Evolutionary conservation across 2,888 invertebrate species (phyloP).

Genomic region (Neria commutata): DNA sequence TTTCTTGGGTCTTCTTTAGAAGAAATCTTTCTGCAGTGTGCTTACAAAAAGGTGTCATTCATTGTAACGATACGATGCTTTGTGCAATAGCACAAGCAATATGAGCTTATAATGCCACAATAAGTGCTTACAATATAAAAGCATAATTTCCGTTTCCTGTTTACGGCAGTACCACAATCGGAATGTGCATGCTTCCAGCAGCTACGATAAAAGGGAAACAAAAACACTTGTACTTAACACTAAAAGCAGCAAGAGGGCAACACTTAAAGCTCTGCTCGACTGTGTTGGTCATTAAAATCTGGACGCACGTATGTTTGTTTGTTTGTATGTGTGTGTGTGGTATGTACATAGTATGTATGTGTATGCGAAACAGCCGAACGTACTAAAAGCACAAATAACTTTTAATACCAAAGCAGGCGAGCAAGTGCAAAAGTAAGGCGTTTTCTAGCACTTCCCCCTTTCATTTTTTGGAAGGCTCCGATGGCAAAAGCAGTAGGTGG

Average conservation of each 20-base stretch:
- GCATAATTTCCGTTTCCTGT: constrained; percentile 10
- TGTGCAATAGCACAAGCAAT: too few relatives aligned
- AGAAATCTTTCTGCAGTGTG: too few relatives aligned
- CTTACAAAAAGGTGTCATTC: too few relatives aligned
- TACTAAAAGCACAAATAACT: constrained; percentile 5
- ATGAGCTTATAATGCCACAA: constrained; percentile 7
- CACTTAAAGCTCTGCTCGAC: constrained; percentile 8
- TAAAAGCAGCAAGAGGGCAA: constrained; percentile 4
- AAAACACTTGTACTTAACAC: constrained; percentile 4
- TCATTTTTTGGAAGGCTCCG: too few relatives aligned
- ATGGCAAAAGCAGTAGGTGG: too few relatives aligned
- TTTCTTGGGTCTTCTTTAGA: too few relatives aligned
- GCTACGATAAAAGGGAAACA: background rate
- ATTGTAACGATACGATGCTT: too few relatives aligned
- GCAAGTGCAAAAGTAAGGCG: background rate
- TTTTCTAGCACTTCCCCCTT: background rate
- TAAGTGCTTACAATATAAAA: background rate
- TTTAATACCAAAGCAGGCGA: background rate
- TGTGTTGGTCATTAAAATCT: background rate
- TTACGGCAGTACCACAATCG: background rate
- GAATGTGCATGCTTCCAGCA: background rate
- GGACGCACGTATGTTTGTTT: too few relatives aligned
- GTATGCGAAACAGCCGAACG: too few relatives aligned
- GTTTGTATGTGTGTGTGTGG: too few relatives aligned
- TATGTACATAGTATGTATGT: too few relatives aligned